Percentiles rank a stretch among this genome's conserved stretches.
phyloP scores from a whole-genome alignment of 1,140 invertebrate species.

The Oryctes rhinoceros region DNA sequence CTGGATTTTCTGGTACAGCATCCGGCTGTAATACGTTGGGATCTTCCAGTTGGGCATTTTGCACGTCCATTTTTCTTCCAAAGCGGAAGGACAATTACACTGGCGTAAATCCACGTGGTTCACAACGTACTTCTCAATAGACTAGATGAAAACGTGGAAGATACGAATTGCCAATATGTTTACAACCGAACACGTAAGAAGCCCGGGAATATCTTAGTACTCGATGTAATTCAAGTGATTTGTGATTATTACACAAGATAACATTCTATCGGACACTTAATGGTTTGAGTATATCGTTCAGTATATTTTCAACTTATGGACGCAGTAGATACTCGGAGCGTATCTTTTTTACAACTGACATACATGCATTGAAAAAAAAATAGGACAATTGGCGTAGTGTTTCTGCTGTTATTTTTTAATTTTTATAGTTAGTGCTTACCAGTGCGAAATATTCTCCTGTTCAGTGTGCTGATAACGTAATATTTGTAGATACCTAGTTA shows the following conservation, averaged over 20 bases:
- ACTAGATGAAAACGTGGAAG: constrained; percentile 6
- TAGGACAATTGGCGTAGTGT: not conserved
- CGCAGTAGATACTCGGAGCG: not conserved
- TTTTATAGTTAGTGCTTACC: not conserved
- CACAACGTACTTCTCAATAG: not conserved
- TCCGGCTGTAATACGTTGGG: not conserved
- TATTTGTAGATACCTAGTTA: not conserved
- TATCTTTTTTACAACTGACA: not conserved
- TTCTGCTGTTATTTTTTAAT: not conserved
- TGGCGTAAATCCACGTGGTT: not conserved
- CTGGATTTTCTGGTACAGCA: not conserved
- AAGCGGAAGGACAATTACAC: not conserved
- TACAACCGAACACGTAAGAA: constrained; percentile 21
- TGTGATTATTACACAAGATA: constrained; percentile 1
- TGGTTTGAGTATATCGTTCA: not conserved
- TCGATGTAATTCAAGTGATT: constrained; percentile 1
- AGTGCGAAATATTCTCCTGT: not conserved
- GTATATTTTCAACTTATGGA: not conserved
- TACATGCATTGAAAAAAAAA: not conserved
- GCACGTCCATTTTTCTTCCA: not conserved
- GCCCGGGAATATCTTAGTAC: not conserved
- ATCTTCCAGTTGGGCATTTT: not conserved
- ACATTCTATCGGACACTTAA: constrained; percentile 8
- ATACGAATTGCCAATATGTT: constrained; percentile 3
- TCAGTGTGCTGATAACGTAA: not conserved